Conservation (phyloP, 2,113 vertebrate genomes). For the Microtus oregoni region DNA sequence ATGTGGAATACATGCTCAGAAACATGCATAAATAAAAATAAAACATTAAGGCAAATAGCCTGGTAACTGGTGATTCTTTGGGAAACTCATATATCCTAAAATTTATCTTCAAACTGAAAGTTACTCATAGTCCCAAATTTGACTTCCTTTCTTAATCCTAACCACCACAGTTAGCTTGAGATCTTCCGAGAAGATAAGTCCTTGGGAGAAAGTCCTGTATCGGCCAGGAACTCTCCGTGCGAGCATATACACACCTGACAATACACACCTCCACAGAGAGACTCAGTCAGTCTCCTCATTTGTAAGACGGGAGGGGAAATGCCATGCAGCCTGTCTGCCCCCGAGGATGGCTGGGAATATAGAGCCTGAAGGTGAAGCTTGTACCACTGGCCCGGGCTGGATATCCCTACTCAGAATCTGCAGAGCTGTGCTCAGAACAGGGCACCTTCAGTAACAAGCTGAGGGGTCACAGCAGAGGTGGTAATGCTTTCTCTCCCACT, state of each 20-base stretch:
- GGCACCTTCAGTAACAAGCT: neutral
- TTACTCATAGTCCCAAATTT: neutral
- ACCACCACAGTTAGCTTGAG: neutral
- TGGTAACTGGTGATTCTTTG: neutral
- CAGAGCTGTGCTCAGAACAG: neutral
- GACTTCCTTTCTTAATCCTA: neutral
- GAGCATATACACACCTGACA: neutral
- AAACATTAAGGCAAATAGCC: neutral
- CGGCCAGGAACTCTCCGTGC: neutral
- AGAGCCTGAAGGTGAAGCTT: neutral
- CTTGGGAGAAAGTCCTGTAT: neutral
- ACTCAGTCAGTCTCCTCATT: neutral
- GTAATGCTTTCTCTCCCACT: neutral
- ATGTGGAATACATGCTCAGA: neutral
- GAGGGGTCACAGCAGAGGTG: neutral
- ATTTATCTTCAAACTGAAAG: neutral
- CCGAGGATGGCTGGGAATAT: neutral
- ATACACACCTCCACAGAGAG: neutral
- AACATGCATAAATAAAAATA: neutral
- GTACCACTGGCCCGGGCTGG: neutral
- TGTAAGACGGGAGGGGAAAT: neutral
- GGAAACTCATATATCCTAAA: neutral
- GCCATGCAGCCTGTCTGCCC: neutral
- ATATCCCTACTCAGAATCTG: fast-evolving
- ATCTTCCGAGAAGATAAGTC: conserved; percentile 24